A percentile compares a stretch with the other conserved stretches of the same genome.
These are phyloP conservation scores for Drosophila suzukii DNA, from an alignment of 1,140 invertebrate species.

Conservation along the genomic window DNA sequence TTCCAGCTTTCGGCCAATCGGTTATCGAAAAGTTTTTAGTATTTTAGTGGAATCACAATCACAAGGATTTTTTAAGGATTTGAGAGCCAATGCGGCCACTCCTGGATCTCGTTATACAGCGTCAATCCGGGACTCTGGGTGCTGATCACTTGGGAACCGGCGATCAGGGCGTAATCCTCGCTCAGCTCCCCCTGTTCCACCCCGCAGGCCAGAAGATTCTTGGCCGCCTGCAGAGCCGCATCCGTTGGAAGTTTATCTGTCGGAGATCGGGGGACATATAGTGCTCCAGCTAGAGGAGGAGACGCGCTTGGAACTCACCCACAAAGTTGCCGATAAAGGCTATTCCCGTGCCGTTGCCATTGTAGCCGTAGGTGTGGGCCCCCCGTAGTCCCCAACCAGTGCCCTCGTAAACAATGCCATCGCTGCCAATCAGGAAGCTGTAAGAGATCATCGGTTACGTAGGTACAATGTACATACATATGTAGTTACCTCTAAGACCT, in stretches of 20 bases:
- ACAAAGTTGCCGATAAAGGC: conserved; percentile 90
- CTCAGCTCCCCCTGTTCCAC: conserved; percentile 86
- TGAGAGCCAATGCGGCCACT: conserved; percentile 78
- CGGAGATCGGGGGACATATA: conserved; percentile 6
- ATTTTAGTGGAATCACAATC: no score
- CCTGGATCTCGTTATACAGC: conserved; percentile 86
- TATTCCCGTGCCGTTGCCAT: conserved; percentile 88
- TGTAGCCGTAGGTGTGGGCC: conserved; percentile 89
- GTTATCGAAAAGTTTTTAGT: background rate
- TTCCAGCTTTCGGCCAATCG: background rate
- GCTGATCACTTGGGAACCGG: conserved; percentile 86
- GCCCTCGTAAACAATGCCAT: conserved; percentile 91
- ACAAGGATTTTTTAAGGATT: conserved; percentile 42
- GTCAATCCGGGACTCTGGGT: conserved; percentile 88
- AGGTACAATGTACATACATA: no score
- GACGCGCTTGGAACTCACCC: conserved; percentile 76
- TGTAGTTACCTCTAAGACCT: no score
- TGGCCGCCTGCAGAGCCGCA: conserved; percentile 86
- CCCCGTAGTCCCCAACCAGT: conserved; percentile 90
- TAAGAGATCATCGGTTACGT: background rate
- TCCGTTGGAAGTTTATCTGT: conserved; percentile 86
- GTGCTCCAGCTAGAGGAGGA: background rate
- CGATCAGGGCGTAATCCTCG: conserved; percentile 87
- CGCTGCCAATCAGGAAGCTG: conserved; percentile 91
- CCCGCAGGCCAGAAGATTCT: conserved; percentile 87